A percentile compares a stretch with the other conserved stretches of the same genome.
Evolutionary conservation across 1,140 invertebrate species (phyloP).

Genomic region (Hylaeus anthracinus): DNA sequence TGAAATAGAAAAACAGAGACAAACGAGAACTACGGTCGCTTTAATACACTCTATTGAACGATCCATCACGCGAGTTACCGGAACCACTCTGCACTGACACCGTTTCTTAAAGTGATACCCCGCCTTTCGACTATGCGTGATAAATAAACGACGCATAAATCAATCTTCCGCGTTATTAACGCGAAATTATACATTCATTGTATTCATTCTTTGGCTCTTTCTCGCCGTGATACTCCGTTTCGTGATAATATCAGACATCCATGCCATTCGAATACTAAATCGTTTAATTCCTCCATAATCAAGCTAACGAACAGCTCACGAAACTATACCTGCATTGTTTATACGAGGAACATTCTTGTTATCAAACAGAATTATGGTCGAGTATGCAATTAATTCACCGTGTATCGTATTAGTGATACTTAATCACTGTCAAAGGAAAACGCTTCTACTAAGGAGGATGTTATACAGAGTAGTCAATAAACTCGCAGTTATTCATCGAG

Average conservation of each 20-base stretch:
- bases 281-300: background rate
- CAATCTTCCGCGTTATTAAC: conserved; percentile 43
- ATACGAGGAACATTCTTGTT: too few species aligned
- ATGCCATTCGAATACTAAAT: background rate
- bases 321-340: background rate
- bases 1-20: background rate
- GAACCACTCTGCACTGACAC: conserved; percentile 2
- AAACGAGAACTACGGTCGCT: background rate
- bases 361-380: background rate
- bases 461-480: too few species aligned
- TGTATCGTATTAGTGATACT: background rate
- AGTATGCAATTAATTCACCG: background rate
- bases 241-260: background rate
- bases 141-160: conserved; percentile 32
- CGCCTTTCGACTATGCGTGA: conserved; percentile 12
- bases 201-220: background rate
- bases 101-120: conserved; percentile 5
- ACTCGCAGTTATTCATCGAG: too few species aligned
- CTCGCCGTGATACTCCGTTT: too few species aligned
- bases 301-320: background rate
- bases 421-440: background rate
- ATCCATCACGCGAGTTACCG: conserved; percentile 20
- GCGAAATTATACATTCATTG: background rate
- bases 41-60: conserved; percentile 5
- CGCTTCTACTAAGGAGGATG: background rate